Evolutionary conservation across 1,140 invertebrate genomes (phyloP).

Genomic region (Drosophila varians): DNA sequence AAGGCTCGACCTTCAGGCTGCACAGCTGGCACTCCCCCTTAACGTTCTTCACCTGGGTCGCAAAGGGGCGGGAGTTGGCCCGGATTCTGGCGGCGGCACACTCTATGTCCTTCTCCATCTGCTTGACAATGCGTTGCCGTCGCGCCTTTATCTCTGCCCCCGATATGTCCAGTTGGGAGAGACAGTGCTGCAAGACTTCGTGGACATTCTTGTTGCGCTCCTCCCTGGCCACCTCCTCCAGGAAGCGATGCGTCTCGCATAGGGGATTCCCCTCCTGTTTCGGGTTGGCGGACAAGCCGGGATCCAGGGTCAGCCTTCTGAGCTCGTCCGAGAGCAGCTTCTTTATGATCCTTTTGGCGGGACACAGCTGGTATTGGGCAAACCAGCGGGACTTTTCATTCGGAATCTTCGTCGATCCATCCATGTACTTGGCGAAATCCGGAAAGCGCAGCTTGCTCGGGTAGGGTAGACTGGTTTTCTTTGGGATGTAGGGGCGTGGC

Average conservation of each 20-base stretch:
- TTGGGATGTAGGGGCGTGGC: conserved; percentile 13
- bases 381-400: conserved; percentile 38
- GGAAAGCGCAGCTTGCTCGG: conserved; percentile 11
- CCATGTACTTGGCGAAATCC: conserved; percentile 3
- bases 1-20: not conserved
- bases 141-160: not conserved
- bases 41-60: not conserved
- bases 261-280: not conserved
- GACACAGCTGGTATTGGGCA: conserved; percentile 23
- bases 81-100: conserved; percentile 15
- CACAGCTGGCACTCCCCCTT: conserved; percentile 4
- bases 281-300: not conserved
- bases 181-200: not conserved
- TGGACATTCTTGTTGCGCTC: conserved; percentile 4
- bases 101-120: conserved; percentile 46
- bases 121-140: conserved; percentile 1
- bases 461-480: not conserved
- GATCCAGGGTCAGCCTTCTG: not conserved
- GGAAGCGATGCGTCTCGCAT: conserved; percentile 11
- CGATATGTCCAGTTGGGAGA: conserved; percentile 4
- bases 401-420: conserved; percentile 10
- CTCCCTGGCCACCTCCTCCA: not conserved
- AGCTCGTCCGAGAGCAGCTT: conserved; percentile 19
- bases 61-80: not conserved
- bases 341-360: conserved; percentile 25